These are phyloP conservation scores for Callipepla squamata DNA, from an alignment of 2,113 vertebrate genomes.

Conservation along the genomic window DNA sequence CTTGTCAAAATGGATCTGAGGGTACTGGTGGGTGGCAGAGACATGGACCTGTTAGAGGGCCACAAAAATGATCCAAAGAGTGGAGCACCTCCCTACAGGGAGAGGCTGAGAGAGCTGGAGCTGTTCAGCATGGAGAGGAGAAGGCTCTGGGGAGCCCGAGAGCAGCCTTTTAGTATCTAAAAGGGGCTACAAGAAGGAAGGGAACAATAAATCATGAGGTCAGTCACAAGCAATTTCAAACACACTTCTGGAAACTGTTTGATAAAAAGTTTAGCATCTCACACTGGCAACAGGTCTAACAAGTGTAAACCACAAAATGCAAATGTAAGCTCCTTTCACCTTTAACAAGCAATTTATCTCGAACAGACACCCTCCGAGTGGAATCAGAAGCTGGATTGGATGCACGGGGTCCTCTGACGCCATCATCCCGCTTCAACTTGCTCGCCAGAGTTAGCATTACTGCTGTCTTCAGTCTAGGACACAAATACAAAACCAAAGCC, in stretches of 20 bases:
- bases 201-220: neutral
- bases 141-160: no score
- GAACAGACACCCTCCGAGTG: slow-evolving; percentile 90
- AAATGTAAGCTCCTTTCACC: slow-evolving; percentile 72
- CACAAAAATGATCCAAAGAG: no score
- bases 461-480: slow-evolving; percentile 69
- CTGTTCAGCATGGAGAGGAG: no score
- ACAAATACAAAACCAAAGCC: neutral
- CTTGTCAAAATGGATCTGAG: no score
- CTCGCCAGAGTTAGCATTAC: slow-evolving; percentile 96
- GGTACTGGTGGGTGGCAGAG: no score
- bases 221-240: neutral
- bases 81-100: no score
- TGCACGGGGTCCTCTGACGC: slow-evolving; percentile 84
- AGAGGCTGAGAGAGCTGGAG: no score
- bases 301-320: fast-evolving
- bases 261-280: fast-evolving
- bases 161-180: no score
- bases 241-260: neutral
- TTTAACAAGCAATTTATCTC: slow-evolving; percentile 97
- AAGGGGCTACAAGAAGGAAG: no score
- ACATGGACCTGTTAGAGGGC: no score
- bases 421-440: slow-evolving; percentile 95
- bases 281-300: neutral
- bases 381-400: slow-evolving; percentile 83